A percentile compares a stretch with the other conserved stretches of the same genome.
Evolutionary conservation across 2,888 invertebrate species (phyloP).

Genomic region (Cephus pulcher): DNA sequence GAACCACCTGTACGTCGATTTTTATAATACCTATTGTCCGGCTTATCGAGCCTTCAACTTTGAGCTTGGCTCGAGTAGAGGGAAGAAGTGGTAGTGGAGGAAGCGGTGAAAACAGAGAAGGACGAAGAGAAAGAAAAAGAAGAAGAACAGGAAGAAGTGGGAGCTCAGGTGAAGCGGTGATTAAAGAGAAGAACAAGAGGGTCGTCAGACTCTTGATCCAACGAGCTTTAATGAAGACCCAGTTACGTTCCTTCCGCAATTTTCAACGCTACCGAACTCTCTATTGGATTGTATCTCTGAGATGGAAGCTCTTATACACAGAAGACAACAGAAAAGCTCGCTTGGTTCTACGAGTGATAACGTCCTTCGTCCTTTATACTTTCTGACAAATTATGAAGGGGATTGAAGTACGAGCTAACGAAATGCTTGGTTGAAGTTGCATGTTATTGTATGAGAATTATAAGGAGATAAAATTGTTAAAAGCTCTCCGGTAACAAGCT

Average conservation of each 20-base stretch:
- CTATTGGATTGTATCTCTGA: neutral
- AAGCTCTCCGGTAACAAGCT: neutral
- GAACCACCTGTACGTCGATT: neutral
- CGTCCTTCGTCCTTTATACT: neutral
- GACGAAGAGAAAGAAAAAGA: too few species aligned
- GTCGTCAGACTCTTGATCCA: neutral
- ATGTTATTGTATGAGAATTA: neutral
- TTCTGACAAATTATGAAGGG: neutral
- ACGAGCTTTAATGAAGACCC: neutral
- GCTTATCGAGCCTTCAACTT: neutral
- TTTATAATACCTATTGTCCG: neutral
- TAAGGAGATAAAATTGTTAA: neutral
- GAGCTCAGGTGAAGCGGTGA: neutral
- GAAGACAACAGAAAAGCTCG: neutral
- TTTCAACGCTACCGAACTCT: neutral
- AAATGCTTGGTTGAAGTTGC: neutral
- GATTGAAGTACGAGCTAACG: neutral
- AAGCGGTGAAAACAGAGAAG: neutral
- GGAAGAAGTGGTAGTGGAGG: neutral
- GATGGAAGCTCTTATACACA: neutral
- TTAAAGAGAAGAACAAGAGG: neutral
- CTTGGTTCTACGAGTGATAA: neutral
- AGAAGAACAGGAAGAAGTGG: neutral
- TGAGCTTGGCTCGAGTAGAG: neutral
- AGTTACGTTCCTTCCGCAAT: neutral